Evolutionary conservation across 2,113 vertebrate genomes (phyloP).

Genomic region (Lepidothrix coronata): DNA sequence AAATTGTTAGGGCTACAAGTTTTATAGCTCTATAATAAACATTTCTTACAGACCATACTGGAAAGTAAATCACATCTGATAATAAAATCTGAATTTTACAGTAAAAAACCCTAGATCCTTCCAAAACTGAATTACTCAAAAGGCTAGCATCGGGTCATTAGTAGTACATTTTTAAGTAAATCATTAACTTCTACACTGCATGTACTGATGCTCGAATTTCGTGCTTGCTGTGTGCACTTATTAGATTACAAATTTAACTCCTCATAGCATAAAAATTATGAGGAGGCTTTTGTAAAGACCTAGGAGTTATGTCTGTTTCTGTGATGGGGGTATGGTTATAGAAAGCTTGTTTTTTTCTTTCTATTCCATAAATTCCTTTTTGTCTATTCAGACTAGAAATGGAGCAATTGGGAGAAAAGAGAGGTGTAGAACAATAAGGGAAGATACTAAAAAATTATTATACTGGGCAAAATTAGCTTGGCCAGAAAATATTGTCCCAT

Average conservation of each 20-base stretch:
- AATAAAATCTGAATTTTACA: background rate
- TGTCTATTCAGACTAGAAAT: background rate
- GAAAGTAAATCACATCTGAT: background rate
- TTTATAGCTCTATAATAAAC: background rate
- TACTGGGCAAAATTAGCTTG: background rate
- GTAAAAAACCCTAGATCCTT: background rate
- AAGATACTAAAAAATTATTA: background rate
- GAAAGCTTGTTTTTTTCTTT: background rate
- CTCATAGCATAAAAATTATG: background rate
- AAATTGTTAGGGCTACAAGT: background rate
- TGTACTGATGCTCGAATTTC: background rate
- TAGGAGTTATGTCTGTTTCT: background rate
- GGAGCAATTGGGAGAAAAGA: background rate
- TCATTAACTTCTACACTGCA: background rate
- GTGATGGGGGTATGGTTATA: background rate
- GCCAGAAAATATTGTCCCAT: background rate
- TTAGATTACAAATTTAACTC: background rate
- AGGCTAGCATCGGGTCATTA: background rate
- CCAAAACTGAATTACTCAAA: background rate
- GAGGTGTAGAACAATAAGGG: background rate
- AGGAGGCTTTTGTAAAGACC: background rate
- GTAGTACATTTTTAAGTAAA: background rate
- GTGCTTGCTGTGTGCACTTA: background rate
- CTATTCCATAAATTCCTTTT: background rate
- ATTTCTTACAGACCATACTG: background rate